Conservation (phyloP, 30 jellyfish, hydroid and myxozoan genomes). For the Morbakka virulenta region DNA sequence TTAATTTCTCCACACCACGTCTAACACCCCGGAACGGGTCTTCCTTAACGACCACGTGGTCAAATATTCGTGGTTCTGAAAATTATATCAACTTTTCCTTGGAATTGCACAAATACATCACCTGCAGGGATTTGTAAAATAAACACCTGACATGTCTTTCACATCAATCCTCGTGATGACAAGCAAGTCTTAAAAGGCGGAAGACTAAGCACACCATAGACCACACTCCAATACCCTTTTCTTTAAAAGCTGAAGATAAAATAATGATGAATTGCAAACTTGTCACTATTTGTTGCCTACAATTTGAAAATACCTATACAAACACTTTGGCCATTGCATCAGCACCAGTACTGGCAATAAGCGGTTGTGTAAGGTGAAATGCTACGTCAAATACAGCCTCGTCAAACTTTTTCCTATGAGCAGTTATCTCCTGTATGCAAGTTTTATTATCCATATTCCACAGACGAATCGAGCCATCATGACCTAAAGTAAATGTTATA, state of each 20-base stretch:
- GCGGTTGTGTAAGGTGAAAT: slow-evolving; percentile 96
- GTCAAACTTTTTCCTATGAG: slow-evolving; percentile 95
- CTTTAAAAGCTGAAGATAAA: not conserved
- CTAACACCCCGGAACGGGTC: too few species aligned
- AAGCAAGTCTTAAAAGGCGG: too few species aligned
- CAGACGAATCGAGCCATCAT: slow-evolving; percentile 96
- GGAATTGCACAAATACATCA: too few species aligned
- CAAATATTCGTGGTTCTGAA: too few species aligned
- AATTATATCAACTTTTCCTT: too few species aligned
- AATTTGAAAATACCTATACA: slow-evolving; percentile 41
- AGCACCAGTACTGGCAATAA: slow-evolving; percentile 97
- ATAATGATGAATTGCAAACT: not conserved
- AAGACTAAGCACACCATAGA: too few species aligned
- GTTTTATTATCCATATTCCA: slow-evolving; percentile 99
- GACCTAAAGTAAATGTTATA: slow-evolving; percentile 77
- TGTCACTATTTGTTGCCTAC: not conserved
- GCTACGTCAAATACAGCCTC: slow-evolving; percentile 99
- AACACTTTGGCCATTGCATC: slow-evolving; percentile 97
- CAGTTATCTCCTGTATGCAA: slow-evolving; percentile 97
- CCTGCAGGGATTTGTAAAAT: too few species aligned
- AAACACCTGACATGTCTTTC: too few species aligned
- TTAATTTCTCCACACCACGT: too few species aligned
- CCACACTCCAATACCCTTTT: not conserved
- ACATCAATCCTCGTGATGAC: too few species aligned
- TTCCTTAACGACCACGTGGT: too few species aligned